Base-by-base conservation (phyloP, 2,797 vertebrate genomes). In the Uromys caudimaculatus region DNA sequence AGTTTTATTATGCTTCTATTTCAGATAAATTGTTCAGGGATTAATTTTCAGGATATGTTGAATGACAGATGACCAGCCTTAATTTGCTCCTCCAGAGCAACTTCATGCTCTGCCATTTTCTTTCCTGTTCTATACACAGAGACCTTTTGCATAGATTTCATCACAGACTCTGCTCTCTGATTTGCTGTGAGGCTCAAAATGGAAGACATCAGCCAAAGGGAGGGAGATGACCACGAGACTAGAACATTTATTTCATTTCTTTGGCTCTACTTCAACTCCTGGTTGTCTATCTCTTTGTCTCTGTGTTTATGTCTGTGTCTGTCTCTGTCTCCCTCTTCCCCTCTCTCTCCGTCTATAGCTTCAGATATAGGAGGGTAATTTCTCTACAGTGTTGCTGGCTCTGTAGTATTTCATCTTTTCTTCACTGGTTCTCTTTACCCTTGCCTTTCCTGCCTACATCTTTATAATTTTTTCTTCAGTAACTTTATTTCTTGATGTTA, bases 401-500 rank as follows among this genome's bases (percentile, higher is more conserved):
- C 60, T 82, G 2, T 32, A 93, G 32, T 83, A 35, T 11, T 92
- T 87, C 32, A 62, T 94, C 41, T 64, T 93, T 90, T 90, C n/a
- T 35, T 90, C 94, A 47, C 17, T 76, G 12, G 9, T 47, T 95
- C 38, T 27, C 35, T 90, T 95, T 93, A 89, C 78, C 62, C 32
- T 86, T 92, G 62, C 19, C 32, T 64, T 73, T n/a, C 10, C 52
- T 90, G 67, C 17, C 23, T 62, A 62, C 35, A 92, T 54, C 67
- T 84, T 90, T 95, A 50, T 88, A 95, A 95, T 54, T 47, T 11
- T 41, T 44, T 64, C 71, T 92, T 92, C 29, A 47, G 38, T 38
- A 71, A 90, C 38, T 96, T 19, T 17, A 83, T 71, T 84, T 62
- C 47, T 95, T 19, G n/a, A 47, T 94, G 69, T 90, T 92, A 95